These are phyloP conservation scores for Oreotragus oreotragus DNA, from an alignment of 2,113 vertebrate species.

Conservation along the genomic window DNA sequence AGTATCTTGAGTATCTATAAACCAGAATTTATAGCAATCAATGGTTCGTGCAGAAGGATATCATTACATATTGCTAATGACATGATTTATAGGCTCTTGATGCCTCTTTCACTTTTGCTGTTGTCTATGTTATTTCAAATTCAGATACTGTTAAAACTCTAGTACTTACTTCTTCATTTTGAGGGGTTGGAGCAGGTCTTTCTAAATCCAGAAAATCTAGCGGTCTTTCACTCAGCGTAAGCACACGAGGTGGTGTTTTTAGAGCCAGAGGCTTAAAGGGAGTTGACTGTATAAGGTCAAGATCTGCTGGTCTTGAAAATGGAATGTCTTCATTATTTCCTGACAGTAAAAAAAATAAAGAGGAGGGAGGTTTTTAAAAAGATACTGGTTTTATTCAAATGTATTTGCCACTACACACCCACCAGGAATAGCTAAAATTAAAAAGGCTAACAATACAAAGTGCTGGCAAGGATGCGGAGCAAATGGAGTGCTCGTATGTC, in stretches of 20 bases:
- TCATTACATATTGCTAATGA: background rate
- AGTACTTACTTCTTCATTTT: slow-evolving; percentile 87
- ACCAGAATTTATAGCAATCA: background rate
- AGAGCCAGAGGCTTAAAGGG: slow-evolving; percentile 90
- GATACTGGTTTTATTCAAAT: background rate
- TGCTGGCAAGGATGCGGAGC: background rate
- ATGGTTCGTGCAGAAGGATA: background rate
- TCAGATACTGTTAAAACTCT: background rate
- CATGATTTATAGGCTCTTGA: background rate
- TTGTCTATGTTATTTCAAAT: background rate
- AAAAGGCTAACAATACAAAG: background rate
- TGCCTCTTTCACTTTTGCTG: background rate
- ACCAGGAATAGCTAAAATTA: background rate
- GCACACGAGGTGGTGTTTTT: slow-evolving; percentile 96
- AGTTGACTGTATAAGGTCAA: slow-evolving; percentile 94
- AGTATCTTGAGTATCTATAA: background rate
- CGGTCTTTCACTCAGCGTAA: slow-evolving; percentile 93
- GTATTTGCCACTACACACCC: background rate
- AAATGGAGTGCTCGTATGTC: background rate
- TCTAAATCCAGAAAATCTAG: too few relatives aligned
- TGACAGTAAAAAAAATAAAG: slow-evolving; percentile 59
- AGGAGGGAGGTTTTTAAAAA: background rate
- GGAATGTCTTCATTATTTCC: slow-evolving; percentile 86
- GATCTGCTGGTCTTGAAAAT: slow-evolving; percentile 91
- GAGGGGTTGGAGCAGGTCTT: too few relatives aligned